Evolutionary conservation across 2,113 vertebrate genomes (phyloP).

Genomic region (Mirounga angustirostris): DNA sequence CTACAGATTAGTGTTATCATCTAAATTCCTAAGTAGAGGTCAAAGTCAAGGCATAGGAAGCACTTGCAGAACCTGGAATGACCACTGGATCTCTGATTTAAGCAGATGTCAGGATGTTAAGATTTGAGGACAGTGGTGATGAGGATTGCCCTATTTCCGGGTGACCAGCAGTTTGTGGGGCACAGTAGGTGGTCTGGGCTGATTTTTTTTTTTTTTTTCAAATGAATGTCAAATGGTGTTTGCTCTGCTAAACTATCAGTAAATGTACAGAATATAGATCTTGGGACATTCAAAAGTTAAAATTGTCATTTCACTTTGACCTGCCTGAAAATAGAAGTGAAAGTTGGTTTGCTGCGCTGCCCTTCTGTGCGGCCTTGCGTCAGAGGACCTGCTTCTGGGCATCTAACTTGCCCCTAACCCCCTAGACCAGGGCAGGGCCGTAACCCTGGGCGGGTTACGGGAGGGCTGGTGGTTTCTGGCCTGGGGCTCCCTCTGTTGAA

Average conservation of each 20-base stretch:
- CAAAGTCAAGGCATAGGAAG: not conserved
- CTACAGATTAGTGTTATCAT: not conserved
- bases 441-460: too few relatives aligned
- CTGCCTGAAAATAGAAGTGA: conserved; percentile 33
- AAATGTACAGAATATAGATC: not conserved
- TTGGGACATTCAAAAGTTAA: not conserved
- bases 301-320: conserved; percentile 46
- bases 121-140: not conserved
- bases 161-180: not conserved
- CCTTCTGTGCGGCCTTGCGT: not conserved
- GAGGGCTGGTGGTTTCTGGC: not conserved
- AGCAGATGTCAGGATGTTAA: not conserved
- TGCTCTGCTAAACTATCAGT: not conserved
- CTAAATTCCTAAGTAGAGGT: not conserved
- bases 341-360: not conserved
- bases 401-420: not conserved
- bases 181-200: not conserved
- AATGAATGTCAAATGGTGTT: conserved; percentile 10
- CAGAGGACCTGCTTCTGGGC: not conserved
- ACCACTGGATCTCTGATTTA: not conserved
- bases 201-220: not conserved
- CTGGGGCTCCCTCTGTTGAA: not conserved
- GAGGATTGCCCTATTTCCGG: not conserved
- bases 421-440: not conserved
- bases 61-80: not conserved